Base-by-base conservation (phyloP, 2,888 invertebrate genomes). In the Cephus runcator region DNA sequence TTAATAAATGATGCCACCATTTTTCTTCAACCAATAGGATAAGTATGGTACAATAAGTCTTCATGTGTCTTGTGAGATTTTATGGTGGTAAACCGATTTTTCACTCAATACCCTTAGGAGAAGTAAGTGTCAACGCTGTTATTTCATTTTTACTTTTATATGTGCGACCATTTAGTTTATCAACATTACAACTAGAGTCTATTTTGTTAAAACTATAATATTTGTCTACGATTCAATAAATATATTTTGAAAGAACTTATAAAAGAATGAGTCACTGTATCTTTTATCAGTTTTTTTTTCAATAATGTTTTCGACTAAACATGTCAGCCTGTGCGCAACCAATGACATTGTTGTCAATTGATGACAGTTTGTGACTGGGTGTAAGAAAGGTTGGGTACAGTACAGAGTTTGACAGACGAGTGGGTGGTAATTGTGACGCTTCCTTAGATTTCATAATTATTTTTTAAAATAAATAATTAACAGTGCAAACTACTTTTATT, bases 71-170 rank as follows among this genome's bases (percentile, higher is more conserved):
- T 56, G 56, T 23, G 23, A 56, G 56, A 56, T 56, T 56, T 56
- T 56, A 56, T 56, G 56, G 56, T 23, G 56, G 23, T 23, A 23
- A 56, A 56, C 56, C 56, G 6, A 23, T 56, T 56, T 56, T 56
- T 56, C 23, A 9, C 56, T 56, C 56, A 56, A 9, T 56, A 23
- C 56, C 23, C 56, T 15, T 71, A 71, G 31, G 15, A 33, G 71
- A 31, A 71, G 33, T 15, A 30, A 69, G 71, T 34, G 34, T 71
- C 23, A 31, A 71, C 56, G 56, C 23, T 71, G 71, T 71, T 33
- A 71, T 71, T 71, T 33, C 15, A 31, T 71, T 33, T 71, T 71
- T 71, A 71, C 71, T 71, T 71, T 71, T 71, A 71, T 71, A 34
- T 34, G 71, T 12, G 71, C 34, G 71, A 71, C 71, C 34, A 30